Percentiles rank a stretch among this genome's conserved stretches.
These are phyloP conservation scores for Anarsia innoxiella DNA, from an alignment of 2,888 invertebrate species.

Conservation along the genomic window DNA sequence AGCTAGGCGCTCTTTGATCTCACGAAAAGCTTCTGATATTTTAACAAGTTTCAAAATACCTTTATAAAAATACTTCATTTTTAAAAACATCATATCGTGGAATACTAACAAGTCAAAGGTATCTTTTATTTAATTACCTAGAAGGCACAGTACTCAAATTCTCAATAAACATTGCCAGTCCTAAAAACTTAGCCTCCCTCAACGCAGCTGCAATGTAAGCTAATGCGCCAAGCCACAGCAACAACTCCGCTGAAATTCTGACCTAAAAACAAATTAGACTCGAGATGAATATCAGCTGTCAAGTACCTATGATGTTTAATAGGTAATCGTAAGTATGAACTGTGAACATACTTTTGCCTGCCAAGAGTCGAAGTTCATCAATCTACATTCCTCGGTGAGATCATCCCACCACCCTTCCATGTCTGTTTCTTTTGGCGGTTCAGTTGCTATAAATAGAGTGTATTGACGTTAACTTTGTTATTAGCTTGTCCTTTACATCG, in stretches of 20 bases:
- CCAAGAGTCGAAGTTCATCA: conserved; percentile 77
- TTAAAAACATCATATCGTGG: no score
- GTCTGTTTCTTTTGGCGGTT: conserved; percentile 57
- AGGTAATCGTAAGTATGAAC: no score
- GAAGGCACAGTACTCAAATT: conserved; percentile 85
- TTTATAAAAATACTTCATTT: no score
- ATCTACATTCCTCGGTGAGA: conserved; percentile 80
- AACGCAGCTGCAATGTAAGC: conserved; percentile 89
- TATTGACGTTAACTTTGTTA: no score
- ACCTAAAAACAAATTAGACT: no score
- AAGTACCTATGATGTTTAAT: no score
- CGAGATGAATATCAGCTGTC: no score
- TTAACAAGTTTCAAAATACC: no score
- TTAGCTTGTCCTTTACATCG: no score
- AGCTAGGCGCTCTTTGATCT: no score
- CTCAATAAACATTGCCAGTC: conserved; percentile 94
- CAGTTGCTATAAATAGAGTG: conserved; percentile 37
- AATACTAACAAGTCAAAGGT: no score
- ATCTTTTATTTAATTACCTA: conserved; percentile 41
- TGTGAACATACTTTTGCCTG: conserved; percentile 68
- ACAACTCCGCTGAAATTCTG: conserved; percentile 84
- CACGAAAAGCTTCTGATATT: no score
- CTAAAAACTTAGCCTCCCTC: conserved; percentile 92
- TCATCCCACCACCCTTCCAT: conserved; percentile 83
- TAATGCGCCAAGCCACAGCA: conserved; percentile 87